Conservation (phyloP, 2,888 invertebrate species). For the Erebia aethiops region DNA sequence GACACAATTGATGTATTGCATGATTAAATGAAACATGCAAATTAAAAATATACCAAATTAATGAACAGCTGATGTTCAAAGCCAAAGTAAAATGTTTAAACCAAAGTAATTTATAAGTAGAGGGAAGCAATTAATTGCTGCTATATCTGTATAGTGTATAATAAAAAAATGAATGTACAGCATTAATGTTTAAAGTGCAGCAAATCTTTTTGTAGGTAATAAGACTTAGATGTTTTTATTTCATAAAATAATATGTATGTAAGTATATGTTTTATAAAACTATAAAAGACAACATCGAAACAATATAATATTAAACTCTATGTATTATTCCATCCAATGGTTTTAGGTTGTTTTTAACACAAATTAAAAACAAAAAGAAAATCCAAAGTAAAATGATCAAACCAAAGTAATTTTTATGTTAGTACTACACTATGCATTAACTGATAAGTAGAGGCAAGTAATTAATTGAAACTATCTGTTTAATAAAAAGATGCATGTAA, state of each 20-base stretch:
- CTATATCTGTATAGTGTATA: background rate
- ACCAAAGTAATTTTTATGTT: conserved; percentile 1
- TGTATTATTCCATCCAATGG: conserved; percentile 25
- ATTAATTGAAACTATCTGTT: background rate
- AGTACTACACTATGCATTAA: background rate
- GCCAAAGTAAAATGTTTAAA: conserved; percentile 17
- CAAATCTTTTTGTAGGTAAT: too few species aligned
- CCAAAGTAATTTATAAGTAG: conserved; percentile 13
- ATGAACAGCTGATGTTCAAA: conserved; percentile 1
- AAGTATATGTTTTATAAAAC: background rate
- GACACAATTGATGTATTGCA: background rate
- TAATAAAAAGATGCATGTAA: too few species aligned
- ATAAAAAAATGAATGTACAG: too few species aligned
- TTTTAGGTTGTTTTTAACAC: background rate
- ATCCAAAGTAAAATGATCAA: too few species aligned
- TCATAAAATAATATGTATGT: too few species aligned
- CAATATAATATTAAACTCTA: conserved; percentile 20
- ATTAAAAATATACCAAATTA: conserved; percentile 7
- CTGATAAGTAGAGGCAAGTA: background rate
- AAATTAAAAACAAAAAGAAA: too few species aligned
- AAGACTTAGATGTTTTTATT: too few species aligned
- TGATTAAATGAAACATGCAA: background rate
- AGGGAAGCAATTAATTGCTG: background rate
- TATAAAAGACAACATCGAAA: conserved; percentile 24
- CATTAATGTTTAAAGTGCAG: too few species aligned